Base-by-base conservation (phyloP, 2,888 invertebrate genomes). In the Branchellion lobata region DNA sequence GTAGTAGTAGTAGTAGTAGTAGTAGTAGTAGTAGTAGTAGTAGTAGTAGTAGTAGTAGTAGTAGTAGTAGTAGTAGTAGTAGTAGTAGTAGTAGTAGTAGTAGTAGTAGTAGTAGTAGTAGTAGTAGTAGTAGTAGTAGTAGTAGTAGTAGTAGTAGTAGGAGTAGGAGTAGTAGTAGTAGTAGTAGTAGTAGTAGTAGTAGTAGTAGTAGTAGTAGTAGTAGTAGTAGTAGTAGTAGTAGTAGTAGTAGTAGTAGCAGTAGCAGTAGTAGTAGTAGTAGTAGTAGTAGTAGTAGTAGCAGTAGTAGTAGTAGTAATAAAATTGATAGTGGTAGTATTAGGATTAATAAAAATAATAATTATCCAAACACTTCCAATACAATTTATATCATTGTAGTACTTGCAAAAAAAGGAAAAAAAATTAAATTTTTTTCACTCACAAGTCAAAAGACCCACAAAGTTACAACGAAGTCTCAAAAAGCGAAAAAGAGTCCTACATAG, bases 191-290 rank as follows among this genome's bases (percentile, higher is more conserved):
- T 65, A 65, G 29, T 65, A 65, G 65, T 65, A 65, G 65, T 65
- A 65, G 65, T 65, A 65, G 65, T 65, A 65, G 65, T 65, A 65
- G 65, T 65, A 65, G 65, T 65, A 65, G 65, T 65, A 65, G 65
- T 65, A 65, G 65, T 65, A 65, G 65, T 65, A 65, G 65, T 65
- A 65, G 65, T 65, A 65, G 65, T 65, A 65, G 65, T 65, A 65
- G 65, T 65, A 65, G 65, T 65, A 65, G 65, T 65, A 65, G 65
- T 65, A 65, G 65, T 65, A 65, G 65, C n/a, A 24, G 65, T 65
- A 65, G 65, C n/a, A 65, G 65, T 65, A 65, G 65, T 65, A 65
- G 65, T 65, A 65, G 65, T 65, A 65, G 65, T 65, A 65, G 65
- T 65, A 65, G 65, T 65, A 65, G 65, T 27, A 65, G 65, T 65